Percentiles rank a stretch among this genome's conserved stretches.
These are phyloP conservation scores for Polia nebulosa DNA, from an alignment of 2,888 invertebrate species.

Conservation along the genomic window DNA sequence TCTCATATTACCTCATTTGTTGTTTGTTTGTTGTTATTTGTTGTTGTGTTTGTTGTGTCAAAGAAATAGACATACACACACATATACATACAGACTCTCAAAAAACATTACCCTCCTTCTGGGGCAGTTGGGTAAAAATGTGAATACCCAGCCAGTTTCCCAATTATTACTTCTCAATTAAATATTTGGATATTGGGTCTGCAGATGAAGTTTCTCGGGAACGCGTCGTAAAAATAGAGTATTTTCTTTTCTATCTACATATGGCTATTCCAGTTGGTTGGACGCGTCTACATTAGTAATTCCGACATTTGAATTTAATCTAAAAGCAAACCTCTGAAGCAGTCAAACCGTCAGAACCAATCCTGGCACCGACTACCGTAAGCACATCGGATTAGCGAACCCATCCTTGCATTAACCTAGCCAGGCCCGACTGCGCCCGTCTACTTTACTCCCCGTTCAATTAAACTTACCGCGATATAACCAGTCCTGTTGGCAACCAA, in stretches of 20 bases:
- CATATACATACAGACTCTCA: too few relatives aligned
- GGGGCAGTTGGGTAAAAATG: too few relatives aligned
- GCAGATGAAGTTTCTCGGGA: too few relatives aligned
- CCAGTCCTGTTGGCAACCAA: conserved; percentile 55
- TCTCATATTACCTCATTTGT: too few relatives aligned
- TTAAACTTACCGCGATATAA: conserved; percentile 59
- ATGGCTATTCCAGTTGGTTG: background rate
- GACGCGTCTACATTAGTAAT: background rate
- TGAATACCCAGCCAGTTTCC: too few relatives aligned
- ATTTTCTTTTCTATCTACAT: background rate
- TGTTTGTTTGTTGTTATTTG: too few relatives aligned
- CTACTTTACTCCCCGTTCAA: conserved; percentile 43
- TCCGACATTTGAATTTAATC: conserved; percentile 3
- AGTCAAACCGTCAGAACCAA: conserved; percentile 17
- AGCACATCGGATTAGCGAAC: conserved; percentile 40
- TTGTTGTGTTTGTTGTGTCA: too few relatives aligned
- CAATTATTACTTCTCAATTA: too few relatives aligned
- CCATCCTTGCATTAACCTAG: conserved; percentile 25
- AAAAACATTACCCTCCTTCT: too few relatives aligned
- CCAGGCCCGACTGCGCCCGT: conserved; percentile 21
- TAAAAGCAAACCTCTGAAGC: conserved; percentile 14
- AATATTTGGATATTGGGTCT: too few relatives aligned
- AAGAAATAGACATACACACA: too few relatives aligned
- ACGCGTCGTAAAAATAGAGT: too few relatives aligned
- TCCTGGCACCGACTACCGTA: conserved; percentile 16